Base-by-base conservation (phyloP, 1,140 invertebrate species). In the Cyphomyrmex costatus region DNA sequence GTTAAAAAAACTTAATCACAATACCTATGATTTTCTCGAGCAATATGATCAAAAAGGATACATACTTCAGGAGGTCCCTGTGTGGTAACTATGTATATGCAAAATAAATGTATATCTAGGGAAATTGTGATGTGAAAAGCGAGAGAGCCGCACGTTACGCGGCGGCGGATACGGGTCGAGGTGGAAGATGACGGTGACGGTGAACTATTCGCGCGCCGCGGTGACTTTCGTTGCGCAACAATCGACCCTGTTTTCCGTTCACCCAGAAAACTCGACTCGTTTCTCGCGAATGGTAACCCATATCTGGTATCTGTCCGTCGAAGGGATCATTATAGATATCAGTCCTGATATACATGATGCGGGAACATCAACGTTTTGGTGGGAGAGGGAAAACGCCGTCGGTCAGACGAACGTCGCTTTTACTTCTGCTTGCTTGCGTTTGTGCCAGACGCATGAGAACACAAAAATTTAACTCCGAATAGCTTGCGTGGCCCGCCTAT, bases 141-240 rank as follows among this genome's bases (percentile, higher is more conserved):
- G 30, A 14, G 30, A 30, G 51, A 24, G 19, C 21, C 56, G 10
- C 56, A 21, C 24, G 56, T 24, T 10, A 24, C 56, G 56, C 53
- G 53, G 56, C 53, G 53, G 56, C n/a, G 53, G 8, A n/a, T 56
- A 56, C 53, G 76, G 58, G 46, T 53, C 60, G 42, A 65, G 60
- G 42, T 36, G n/a, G 73, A 76, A 3, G 73, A 76, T 24, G 76
- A 51, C 74, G 19, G 51, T 61, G 86, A 86, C 42, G 87, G 65
- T 21, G 68, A 86, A 89, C 76, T 89, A 86, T 74, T 78, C 87
- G 87, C 76, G 87, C 83, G 87, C 87, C 88, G 88, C 66, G 88
- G 60, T 61, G 80, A 87, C 71, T 90, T 89, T 90, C 71, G 80
- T 90, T 90, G 86, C 86, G 89, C 86, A 90, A 90, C 89, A 76